Evolutionary conservation across 2,113 vertebrate genomes (phyloP).

Genomic region (Okapia johnstoni): DNA sequence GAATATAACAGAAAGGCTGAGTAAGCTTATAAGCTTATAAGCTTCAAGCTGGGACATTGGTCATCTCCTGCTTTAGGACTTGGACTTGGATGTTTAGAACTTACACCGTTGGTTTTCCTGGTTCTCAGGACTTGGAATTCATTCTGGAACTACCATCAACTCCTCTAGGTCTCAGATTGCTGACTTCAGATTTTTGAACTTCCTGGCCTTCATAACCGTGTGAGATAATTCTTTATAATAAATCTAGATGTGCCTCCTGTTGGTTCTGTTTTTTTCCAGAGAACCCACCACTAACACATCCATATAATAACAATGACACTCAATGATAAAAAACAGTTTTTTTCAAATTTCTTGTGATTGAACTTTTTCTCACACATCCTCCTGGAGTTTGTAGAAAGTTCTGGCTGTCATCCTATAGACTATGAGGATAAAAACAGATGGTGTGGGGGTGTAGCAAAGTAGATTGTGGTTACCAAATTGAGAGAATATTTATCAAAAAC

Average conservation of each 20-base stretch:
- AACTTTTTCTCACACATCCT: background rate
- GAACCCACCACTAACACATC: background rate
- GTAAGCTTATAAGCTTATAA: background rate
- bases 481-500: slow-evolving; percentile 35
- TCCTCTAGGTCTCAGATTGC: background rate
- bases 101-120: background rate
- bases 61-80: background rate
- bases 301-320: background rate
- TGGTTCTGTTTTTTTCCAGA: background rate
- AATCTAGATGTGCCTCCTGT: background rate
- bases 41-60: background rate
- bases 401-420: background rate
- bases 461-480: slow-evolving; percentile 4
- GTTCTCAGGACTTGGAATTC: background rate
- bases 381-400: background rate
- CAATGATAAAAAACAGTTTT: background rate
- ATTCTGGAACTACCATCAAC: background rate
- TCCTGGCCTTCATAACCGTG: background rate
- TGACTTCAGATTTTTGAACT: background rate
- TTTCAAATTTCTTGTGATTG: background rate
- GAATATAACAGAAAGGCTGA: background rate
- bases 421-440: background rate
- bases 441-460: background rate
- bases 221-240: background rate
- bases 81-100: background rate